phyloP scores from a whole-genome alignment of 2,888 invertebrate genomes.

The Mechanitis messenoides region DNA sequence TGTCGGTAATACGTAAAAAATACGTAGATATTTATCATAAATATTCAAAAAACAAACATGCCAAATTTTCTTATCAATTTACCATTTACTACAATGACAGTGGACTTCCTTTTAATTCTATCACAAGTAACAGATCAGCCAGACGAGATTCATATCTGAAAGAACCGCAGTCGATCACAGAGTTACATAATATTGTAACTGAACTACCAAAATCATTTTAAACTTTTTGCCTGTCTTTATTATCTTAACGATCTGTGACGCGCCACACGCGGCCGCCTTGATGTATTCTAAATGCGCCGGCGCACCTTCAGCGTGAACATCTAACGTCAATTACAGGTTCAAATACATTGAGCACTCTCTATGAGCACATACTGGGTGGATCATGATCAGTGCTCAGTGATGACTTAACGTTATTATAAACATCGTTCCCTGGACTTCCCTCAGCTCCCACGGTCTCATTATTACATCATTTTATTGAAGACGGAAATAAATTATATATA shows the following conservation, averaged over 20 bases:
- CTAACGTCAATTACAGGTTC: slow-evolving; percentile 8
- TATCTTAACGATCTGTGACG: slow-evolving; percentile 46
- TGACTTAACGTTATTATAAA: slow-evolving; percentile 13
- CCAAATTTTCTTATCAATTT: too few species aligned
- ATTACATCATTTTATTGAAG: slow-evolving; percentile 20
- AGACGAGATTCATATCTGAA: slow-evolving; percentile 21
- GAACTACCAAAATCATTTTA: slow-evolving; percentile 25
- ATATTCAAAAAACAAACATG: too few species aligned
- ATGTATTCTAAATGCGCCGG: slow-evolving; percentile 57
- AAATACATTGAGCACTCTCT: slow-evolving; percentile 21
- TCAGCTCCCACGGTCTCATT: slow-evolving; percentile 23
- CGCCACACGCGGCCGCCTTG: slow-evolving; percentile 32
- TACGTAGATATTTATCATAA: too few species aligned
- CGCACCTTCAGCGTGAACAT: slow-evolving; percentile 10
- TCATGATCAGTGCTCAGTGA: slow-evolving; percentile 19
- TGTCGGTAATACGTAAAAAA: too few species aligned
- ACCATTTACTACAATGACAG: too few species aligned
- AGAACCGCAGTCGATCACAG: slow-evolving; percentile 24
- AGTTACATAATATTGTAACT: slow-evolving; percentile 23
- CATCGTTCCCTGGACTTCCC: background rate
- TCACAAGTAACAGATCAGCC: slow-evolving; percentile 5
- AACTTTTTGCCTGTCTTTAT: slow-evolving; percentile 34
- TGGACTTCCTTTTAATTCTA: too few species aligned
- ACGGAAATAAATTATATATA: slow-evolving; percentile 28
- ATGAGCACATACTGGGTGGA: slow-evolving; percentile 11